phyloP scores from a whole-genome alignment of 1,140 invertebrate genomes.

The Camponotus floridanus region DNA sequence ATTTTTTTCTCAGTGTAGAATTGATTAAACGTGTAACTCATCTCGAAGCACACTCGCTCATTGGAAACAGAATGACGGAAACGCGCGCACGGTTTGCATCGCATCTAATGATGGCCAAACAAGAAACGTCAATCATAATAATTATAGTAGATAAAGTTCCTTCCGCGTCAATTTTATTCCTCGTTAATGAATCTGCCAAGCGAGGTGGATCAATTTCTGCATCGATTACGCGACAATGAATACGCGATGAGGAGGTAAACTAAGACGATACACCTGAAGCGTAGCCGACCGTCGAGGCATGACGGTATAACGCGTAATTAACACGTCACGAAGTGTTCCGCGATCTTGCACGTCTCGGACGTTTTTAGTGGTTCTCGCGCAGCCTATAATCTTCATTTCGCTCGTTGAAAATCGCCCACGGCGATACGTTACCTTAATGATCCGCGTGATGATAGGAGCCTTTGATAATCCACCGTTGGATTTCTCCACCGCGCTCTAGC shows the following conservation, averaged over 20 bases:
- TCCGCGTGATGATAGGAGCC: conserved; percentile 52
- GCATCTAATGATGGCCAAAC: neutral
- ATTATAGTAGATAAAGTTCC: conserved; percentile 46
- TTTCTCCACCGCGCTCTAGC: conserved; percentile 25
- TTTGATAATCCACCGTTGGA: conserved; percentile 62
- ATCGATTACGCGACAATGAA: conserved; percentile 58
- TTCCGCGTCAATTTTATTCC: conserved; percentile 47
- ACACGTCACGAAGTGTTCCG: conserved; percentile 71
- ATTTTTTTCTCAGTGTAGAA: too few relatives aligned
- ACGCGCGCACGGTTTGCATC: neutral
- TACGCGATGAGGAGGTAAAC: conserved; percentile 61
- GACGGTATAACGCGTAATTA: conserved; percentile 71
- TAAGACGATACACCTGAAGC: conserved; percentile 49
- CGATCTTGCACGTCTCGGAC: conserved; percentile 58
- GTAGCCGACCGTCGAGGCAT: conserved; percentile 11
- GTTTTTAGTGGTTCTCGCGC: conserved; percentile 49
- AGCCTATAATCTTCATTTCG: conserved; percentile 58
- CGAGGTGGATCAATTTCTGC: conserved; percentile 55
- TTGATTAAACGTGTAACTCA: conserved; percentile 7
- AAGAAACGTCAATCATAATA: conserved; percentile 34
- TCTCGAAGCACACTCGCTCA: neutral
- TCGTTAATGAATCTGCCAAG: conserved; percentile 53
- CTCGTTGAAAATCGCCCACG: conserved; percentile 61
- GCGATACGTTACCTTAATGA: conserved; percentile 58
- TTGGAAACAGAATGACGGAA: conserved; percentile 2